Conservation (phyloP, 2,797 vertebrate species). For the Silurus aristotelis region DNA sequence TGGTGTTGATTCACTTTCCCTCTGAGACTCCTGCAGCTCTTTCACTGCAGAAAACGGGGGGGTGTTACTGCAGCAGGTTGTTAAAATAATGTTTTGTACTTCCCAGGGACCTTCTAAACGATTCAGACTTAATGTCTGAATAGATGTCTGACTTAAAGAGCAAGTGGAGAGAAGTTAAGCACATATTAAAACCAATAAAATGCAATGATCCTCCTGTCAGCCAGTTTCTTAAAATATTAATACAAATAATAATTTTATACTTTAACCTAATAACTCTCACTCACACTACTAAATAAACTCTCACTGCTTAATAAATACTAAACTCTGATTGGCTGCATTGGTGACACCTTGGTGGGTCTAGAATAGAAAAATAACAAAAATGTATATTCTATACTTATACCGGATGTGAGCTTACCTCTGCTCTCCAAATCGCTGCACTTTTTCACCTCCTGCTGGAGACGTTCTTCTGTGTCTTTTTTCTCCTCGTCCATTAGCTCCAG, state of each 20-base stretch:
- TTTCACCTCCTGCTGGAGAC: slow-evolving; percentile 68
- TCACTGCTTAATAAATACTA: neutral
- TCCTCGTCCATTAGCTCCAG: slow-evolving; percentile 76
- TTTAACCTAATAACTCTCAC: neutral
- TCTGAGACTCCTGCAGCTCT: slow-evolving; percentile 69
- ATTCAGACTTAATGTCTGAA: neutral
- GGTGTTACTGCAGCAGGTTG: slow-evolving; percentile 5
- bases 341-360: neutral
- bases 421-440: slow-evolving; percentile 68
- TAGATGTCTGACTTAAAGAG: neutral
- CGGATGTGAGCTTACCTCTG: slow-evolving; percentile 62
- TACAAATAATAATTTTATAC: neutral
- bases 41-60: slow-evolving; percentile 62
- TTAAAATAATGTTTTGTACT: neutral
- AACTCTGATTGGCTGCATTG: neutral
- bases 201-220: neutral
- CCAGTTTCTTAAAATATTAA: neutral
- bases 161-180: neutral
- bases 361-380: neutral
- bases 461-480: slow-evolving; percentile 74
- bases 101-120: neutral
- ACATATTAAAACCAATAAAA: neutral
- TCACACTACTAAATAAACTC: neutral
- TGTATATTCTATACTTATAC: neutral
- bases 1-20: slow-evolving; percentile 49